phyloP scores from a whole-genome alignment of 1,140 invertebrate genomes.

The Amphibalanus amphitrite region DNA sequence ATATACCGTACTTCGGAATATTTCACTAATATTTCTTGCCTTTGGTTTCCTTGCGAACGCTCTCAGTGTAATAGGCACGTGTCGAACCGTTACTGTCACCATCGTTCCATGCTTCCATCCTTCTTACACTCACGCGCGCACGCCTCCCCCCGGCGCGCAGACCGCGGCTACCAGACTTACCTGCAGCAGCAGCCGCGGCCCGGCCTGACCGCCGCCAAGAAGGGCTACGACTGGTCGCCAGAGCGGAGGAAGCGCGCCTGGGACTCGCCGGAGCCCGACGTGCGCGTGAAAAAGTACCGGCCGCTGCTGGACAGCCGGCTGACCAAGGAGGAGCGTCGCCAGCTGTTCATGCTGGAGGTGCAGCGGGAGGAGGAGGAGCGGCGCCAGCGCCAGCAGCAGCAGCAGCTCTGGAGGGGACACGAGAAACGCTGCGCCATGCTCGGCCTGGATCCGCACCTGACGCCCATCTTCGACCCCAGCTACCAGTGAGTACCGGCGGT shows the following conservation, averaged over 20 bases:
- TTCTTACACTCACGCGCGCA: no score
- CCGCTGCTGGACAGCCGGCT: slow-evolving; percentile 15
- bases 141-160: slow-evolving; percentile 19
- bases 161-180: slow-evolving; percentile 34
- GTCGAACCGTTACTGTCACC: no score
- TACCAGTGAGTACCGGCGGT: background rate
- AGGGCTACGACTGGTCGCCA: slow-evolving; percentile 5
- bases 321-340: slow-evolving; percentile 42
- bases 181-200: slow-evolving; percentile 20
- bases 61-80: no score
- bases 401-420: slow-evolving; percentile 42
- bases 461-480: slow-evolving; percentile 18
- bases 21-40: no score
- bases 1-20: no score
- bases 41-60: no score
- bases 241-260: slow-evolving; percentile 3
- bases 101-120: no score
- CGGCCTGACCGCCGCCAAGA: background rate
- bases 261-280: slow-evolving; percentile 1
- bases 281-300: background rate
- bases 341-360: slow-evolving; percentile 53
- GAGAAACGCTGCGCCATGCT: slow-evolving; percentile 31
- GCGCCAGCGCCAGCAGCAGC: slow-evolving; percentile 34
- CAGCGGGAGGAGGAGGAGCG: slow-evolving; percentile 30
- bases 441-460: slow-evolving; percentile 21